A percentile compares a stretch with the other conserved stretches of the same genome.
These are phyloP conservation scores for Manacus vitellinus DNA, from an alignment of 2,113 vertebrate genomes.

Conservation along the genomic window DNA sequence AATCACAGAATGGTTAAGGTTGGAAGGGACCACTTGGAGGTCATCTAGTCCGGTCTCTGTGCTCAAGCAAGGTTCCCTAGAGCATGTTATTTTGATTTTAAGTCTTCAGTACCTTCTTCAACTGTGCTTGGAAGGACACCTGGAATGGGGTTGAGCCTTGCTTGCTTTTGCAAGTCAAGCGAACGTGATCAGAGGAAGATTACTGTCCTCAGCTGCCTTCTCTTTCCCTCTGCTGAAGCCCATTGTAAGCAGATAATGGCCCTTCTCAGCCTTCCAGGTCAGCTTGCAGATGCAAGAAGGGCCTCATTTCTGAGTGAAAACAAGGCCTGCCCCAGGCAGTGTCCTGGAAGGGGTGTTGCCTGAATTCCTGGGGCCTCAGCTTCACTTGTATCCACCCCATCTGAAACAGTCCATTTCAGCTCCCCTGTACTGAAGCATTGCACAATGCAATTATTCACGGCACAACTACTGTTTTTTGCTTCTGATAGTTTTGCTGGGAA, in stretches of 20 bases:
- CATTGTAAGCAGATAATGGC: not conserved
- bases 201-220: not conserved
- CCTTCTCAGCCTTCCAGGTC: not conserved
- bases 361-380: not conserved
- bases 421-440: not conserved
- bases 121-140: not conserved
- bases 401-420: not conserved
- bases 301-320: not conserved
- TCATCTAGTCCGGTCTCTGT: not conserved
- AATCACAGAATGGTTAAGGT: not conserved
- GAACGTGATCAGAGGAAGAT: not conserved
- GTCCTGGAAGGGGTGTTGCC: not conserved
- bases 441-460: not conserved
- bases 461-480: not conserved
- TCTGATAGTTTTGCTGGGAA: not conserved
- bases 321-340: not conserved
- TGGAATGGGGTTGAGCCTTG: not conserved
- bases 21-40: not conserved
- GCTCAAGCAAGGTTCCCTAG: not conserved
- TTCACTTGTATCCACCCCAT: not conserved
- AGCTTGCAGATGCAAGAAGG: not conserved
- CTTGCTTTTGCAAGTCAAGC: not conserved
- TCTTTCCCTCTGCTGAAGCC: not conserved
- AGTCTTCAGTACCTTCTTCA: not conserved
- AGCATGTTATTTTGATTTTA: not conserved